Conservation (phyloP, 2,797 vertebrate species). For the Anguilla anguilla region DNA sequence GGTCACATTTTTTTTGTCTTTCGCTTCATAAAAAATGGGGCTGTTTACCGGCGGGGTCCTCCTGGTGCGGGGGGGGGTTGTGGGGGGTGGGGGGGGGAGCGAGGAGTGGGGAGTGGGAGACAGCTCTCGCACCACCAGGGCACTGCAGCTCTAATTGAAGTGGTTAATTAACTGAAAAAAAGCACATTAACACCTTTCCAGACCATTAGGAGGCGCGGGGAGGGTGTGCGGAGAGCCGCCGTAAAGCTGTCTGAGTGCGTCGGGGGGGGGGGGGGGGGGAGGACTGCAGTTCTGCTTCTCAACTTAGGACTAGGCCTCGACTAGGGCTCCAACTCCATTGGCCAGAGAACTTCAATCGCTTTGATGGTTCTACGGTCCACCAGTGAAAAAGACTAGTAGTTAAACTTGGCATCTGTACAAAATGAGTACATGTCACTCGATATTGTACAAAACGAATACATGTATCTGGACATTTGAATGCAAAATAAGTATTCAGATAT, state of each 20-base stretch:
- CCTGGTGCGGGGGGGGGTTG: neutral
- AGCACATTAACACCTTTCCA: constrained; percentile 64
- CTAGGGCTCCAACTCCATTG: neutral
- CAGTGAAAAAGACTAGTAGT: neutral
- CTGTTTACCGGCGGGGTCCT: neutral
- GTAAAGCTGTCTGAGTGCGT: constrained; percentile 11
- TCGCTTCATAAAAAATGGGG: neutral
- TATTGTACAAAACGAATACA: neutral
- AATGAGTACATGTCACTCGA: neutral
- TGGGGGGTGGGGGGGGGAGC: neutral
- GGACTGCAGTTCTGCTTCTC: neutral
- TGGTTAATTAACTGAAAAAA: constrained; percentile 64
- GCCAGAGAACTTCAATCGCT: constrained; percentile 2
- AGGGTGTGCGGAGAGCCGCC: constrained; percentile 29
- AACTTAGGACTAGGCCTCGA: too few species aligned
- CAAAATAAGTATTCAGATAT: neutral
- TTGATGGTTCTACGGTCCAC: neutral
- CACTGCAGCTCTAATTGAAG: constrained; percentile 54
- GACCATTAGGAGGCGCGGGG: constrained; percentile 53
- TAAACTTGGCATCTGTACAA: neutral
- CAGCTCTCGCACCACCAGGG: constrained; percentile 34
- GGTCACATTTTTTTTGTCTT: neutral
- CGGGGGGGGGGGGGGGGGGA: constrained; percentile 7
- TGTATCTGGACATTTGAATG: neutral
- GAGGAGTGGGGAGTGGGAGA: too few species aligned